Evolutionary conservation across 2,797 vertebrate species (phyloP).

Genomic region (Enteromius argenteus): DNA sequence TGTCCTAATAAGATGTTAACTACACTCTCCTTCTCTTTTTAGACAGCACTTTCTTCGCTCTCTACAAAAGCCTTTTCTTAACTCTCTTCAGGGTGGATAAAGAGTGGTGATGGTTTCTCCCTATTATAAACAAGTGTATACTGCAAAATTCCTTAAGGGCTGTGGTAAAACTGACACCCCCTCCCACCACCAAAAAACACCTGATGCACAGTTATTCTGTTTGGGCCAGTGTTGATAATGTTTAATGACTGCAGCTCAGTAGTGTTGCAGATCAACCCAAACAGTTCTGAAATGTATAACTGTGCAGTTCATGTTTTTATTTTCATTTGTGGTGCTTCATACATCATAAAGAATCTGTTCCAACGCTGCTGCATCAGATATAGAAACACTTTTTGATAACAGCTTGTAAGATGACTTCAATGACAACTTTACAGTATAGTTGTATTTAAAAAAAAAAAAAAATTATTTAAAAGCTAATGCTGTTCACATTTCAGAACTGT

Average conservation of each 20-base stretch:
- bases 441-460: too few relatives aligned
- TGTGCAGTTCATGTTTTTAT: background rate
- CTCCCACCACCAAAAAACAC: background rate
- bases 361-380: too few relatives aligned
- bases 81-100: slow-evolving; percentile 78
- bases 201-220: background rate
- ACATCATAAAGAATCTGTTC: background rate
- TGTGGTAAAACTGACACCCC: background rate
- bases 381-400: background rate
- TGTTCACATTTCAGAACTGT: slow-evolving; percentile 28
- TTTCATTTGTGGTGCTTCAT: background rate
- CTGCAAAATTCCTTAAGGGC: background rate
- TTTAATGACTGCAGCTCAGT: background rate
- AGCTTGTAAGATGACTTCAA: background rate
- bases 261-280: slow-evolving; percentile 4
- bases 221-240: background rate
- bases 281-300: slow-evolving; percentile 42
- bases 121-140: background rate
- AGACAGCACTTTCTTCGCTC: slow-evolving; percentile 79
- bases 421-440: too few relatives aligned
- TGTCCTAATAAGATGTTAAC: slow-evolving; percentile 79
- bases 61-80: slow-evolving; percentile 78
- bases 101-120: slow-evolving; percentile 72
- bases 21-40: slow-evolving; percentile 79
- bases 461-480: background rate